phyloP scores from a whole-genome alignment of 2,113 vertebrate genomes.

The Mohoua ochrocephala region DNA sequence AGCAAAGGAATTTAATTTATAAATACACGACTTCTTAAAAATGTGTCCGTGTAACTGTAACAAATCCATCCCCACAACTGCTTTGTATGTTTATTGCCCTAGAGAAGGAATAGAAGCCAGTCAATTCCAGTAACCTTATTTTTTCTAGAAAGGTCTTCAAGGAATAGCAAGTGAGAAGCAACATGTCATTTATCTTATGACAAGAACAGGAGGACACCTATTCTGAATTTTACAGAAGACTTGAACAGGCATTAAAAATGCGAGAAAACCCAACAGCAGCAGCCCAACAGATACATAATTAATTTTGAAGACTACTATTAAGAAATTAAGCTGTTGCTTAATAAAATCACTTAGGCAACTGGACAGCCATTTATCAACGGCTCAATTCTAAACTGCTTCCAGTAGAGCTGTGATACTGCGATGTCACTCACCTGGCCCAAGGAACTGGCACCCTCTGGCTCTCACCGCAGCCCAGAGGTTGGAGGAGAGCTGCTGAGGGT shows the following conservation, averaged over 20 bases:
- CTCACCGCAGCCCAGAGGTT: conserved; percentile 98
- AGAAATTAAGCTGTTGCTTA: neutral
- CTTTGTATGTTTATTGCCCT: neutral
- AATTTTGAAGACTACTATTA: neutral
- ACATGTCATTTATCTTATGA: neutral
- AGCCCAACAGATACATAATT: neutral
- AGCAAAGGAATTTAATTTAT: neutral
- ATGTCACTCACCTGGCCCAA: conserved; percentile 86
- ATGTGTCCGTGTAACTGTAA: rapidly evolving
- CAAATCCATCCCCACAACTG: neutral
- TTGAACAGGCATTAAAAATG: neutral
- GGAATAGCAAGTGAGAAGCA: neutral
- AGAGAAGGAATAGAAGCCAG: neutral
- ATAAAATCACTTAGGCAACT: neutral
- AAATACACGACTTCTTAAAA: neutral
- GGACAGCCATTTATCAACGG: neutral
- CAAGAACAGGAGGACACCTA: neutral
- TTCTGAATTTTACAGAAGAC: neutral
- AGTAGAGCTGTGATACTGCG: neutral
- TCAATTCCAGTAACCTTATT: neutral
- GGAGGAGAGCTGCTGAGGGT: conserved; percentile 97
- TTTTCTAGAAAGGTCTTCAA: neutral
- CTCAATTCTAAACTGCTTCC: neutral
- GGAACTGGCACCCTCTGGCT: conserved; percentile 95
- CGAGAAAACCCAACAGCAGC: neutral